A percentile compares a stretch with the other conserved stretches of the same genome.
Conservation (phyloP, 2,113 vertebrate species). For the Rhea pennata region DNA sequence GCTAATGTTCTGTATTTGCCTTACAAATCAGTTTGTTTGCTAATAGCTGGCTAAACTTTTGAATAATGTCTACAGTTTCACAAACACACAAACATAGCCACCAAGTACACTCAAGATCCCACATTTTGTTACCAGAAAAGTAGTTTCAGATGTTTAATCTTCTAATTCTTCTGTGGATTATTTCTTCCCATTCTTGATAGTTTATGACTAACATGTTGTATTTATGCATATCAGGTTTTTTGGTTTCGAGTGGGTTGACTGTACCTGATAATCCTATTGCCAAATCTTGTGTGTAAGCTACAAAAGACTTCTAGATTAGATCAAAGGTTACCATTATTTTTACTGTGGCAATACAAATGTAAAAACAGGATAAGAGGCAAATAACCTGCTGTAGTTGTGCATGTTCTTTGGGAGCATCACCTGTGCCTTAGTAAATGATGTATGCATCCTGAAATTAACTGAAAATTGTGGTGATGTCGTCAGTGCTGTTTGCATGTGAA, state of each 20-base stretch:
- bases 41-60: background rate
- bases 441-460: constrained; percentile 6
- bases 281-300: background rate
- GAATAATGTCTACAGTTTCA: background rate
- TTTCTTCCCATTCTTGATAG: accelerated
- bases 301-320: constrained; percentile 29
- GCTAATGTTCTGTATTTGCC: background rate
- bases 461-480: background rate
- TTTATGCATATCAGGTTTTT: background rate
- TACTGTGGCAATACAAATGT: background rate
- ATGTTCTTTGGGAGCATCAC: constrained; percentile 12
- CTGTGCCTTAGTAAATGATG: constrained; percentile 38
- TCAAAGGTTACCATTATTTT: constrained; percentile 28
- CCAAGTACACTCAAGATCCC: background rate
- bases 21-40: background rate
- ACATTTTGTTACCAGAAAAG: background rate
- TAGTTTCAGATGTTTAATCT: background rate
- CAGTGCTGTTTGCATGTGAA: constrained; percentile 11
- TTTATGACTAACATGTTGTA: background rate
- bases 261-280: constrained; percentile 1
- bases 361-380: constrained; percentile 10
- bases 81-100: background rate
- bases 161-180: background rate
- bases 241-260: background rate
- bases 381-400: background rate